Evolutionary conservation across 2,888 invertebrate species (phyloP).

Genomic region (Thymelicus acteon): DNA sequence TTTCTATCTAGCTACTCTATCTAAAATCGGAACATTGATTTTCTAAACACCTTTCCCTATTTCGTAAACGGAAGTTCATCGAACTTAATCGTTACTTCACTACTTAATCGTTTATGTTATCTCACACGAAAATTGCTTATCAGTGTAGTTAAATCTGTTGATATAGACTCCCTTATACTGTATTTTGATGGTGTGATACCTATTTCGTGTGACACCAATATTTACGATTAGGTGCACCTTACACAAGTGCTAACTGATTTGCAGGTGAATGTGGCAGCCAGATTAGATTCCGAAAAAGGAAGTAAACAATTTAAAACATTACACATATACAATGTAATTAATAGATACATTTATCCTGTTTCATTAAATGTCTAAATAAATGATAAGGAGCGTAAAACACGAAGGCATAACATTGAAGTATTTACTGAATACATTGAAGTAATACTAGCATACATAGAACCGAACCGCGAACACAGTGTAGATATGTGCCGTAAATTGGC

Average conservation of each 20-base stretch:
- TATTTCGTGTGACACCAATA: constrained; percentile 27
- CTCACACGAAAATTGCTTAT: constrained; percentile 65
- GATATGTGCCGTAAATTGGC: no score
- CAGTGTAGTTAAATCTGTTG: constrained; percentile 55
- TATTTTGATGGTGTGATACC: constrained; percentile 22
- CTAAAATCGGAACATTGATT: constrained; percentile 43
- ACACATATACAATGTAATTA: no score
- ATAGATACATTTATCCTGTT: no score
- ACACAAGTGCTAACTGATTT: constrained; percentile 13
- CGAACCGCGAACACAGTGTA: no score
- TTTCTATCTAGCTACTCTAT: constrained; percentile 41
- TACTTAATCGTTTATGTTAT: constrained; percentile 64
- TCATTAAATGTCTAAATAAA: no score
- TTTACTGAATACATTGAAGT: no score
- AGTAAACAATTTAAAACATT: constrained; percentile 51
- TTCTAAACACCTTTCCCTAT: constrained; percentile 66
- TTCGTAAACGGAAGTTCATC: constrained; percentile 77
- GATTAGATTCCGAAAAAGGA: constrained; percentile 62
- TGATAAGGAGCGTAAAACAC: background rate
- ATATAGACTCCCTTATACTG: constrained; percentile 40
- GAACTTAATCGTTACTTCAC: constrained; percentile 62
- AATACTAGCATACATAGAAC: no score
- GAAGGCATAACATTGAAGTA: no score
- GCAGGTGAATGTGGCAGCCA: constrained; percentile 19
- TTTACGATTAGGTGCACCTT: constrained; percentile 20